These are phyloP conservation scores for Micromussa lordhowensis DNA, from an alignment of 92 coral and sea anemone species.

Conservation along the genomic window DNA sequence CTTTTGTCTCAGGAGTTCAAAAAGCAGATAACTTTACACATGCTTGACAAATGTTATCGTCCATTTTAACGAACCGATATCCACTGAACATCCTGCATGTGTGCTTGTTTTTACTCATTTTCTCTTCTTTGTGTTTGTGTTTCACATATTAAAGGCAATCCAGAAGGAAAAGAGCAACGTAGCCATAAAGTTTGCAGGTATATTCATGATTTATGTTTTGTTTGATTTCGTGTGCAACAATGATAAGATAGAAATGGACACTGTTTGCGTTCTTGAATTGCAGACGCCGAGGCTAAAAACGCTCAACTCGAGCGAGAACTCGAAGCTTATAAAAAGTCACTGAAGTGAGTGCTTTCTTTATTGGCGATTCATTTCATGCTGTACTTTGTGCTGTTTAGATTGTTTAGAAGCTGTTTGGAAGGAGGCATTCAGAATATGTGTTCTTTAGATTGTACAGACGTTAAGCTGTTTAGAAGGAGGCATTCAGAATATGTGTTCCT, in stretches of 20 bases:
- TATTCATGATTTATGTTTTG: not conserved
- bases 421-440: too few species aligned
- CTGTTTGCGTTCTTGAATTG: not conserved
- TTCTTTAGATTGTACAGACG: too few species aligned
- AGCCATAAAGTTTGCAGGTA: conserved; percentile 79
- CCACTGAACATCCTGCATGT: too few species aligned
- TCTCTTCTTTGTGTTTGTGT: not conserved
- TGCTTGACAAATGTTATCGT: too few species aligned
- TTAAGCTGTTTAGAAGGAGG: too few species aligned
- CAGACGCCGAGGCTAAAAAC: conserved; percentile 80
- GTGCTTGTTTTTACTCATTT: not conserved
- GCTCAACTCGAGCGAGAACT: conserved; percentile 82
- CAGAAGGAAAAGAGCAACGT: conserved; percentile 79
- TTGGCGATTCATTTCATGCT: not conserved
- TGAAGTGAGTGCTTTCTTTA: conserved; percentile 58
- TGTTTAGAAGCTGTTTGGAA: too few species aligned
- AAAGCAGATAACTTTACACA: too few species aligned
- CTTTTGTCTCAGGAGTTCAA: too few species aligned
- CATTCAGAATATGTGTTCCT: too few species aligned
- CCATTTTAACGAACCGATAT: too few species aligned
- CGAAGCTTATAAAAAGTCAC: conserved; percentile 75
- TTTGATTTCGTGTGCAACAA: not conserved
- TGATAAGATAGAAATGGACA: not conserved
- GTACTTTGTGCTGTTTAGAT: too few species aligned
- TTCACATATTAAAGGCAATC: conserved; percentile 51